Base-by-base conservation (phyloP, 2,888 invertebrate genomes). In the Hydrotaea diabolus region DNA sequence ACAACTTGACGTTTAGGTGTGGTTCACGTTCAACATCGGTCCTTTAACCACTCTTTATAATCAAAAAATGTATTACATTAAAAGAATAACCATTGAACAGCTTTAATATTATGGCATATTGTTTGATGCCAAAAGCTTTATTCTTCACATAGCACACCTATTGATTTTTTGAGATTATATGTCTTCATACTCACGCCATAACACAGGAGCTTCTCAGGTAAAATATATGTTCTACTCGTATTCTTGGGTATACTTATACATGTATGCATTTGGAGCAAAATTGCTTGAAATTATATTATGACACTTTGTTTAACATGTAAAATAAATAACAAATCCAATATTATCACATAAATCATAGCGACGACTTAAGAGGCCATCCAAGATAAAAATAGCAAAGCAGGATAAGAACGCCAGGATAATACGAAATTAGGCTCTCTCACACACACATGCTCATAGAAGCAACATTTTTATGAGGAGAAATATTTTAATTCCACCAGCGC, bases 301-400 rank as follows among this genome's bases (percentile, higher is more conserved):
- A 17, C 19, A 43, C 43, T 39, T 39, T 39, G 66, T 43, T 66
- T 39, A 66, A 39, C 66, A 43, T 39, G 66, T 66, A 66, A 66
- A 66, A 66, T 39, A 66, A 66, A 66, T 66, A 66, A 66, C 39
- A 43, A 66, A 66, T 66, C 39, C 21, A 19, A 39, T 19, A 15
- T 43, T 17, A 66, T 39, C 26, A 66, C 66, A 66, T 66, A 66
- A 66, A 66, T 66, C 66, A 43, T 66, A 19, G 66, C 62, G 31
- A 36, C 62, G 62, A 62, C 31, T 62, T 62, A 19, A 62, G 62
- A 62, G 62, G 62, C 26, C 19, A 62, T 62, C 31, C 55, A 57
- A 31, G 9, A 21, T 7, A 13, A 57, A 21, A 21, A 57, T 23
- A 57, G 5, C 55, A 21, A 31, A 26, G 15, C 26, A n/a, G 9